phyloP scores from a whole-genome alignment of 2,113 vertebrate genomes.

The Tenebrosternarchus preto region DNA sequence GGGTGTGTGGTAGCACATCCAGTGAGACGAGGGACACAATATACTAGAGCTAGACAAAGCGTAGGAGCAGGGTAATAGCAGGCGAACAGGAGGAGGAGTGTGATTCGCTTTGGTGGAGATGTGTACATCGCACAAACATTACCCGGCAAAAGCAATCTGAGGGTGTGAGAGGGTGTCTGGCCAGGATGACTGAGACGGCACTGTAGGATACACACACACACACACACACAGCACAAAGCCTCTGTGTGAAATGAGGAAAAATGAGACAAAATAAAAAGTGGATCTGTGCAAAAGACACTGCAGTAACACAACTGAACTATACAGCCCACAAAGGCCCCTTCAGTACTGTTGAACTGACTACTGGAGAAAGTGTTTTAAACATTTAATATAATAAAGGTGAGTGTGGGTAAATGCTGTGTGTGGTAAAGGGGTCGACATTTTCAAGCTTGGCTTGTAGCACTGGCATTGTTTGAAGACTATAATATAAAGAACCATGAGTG shows the following conservation, averaged over 20 bases:
- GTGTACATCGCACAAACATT: slow-evolving; percentile 49
- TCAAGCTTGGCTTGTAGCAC: no score
- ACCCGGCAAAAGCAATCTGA: slow-evolving; percentile 50
- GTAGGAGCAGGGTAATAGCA: slow-evolving; percentile 25
- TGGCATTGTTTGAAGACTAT: no score
- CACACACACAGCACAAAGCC: no score
- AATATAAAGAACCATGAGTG: no score
- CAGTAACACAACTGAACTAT: neutral
- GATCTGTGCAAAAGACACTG: neutral
- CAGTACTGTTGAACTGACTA: neutral
- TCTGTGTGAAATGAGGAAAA: slow-evolving; percentile 8
- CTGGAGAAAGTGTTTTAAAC: no score
- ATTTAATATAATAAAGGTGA: no score
- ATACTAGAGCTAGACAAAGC: slow-evolving; percentile 36
- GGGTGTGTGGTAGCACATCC: slow-evolving; percentile 16
- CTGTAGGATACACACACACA: slow-evolving; percentile 23
- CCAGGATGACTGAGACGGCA: slow-evolving; percentile 35
- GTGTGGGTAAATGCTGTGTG: no score
- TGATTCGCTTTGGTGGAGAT: slow-evolving; percentile 51
- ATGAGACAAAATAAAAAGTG: slow-evolving; percentile 1
- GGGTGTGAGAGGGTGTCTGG: slow-evolving; percentile 42
- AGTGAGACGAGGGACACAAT: slow-evolving; percentile 28
- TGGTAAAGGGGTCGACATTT: no score
- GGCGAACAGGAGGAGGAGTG: slow-evolving; percentile 35
- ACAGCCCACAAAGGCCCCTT: neutral